These are phyloP conservation scores for Rhea americana DNA, from an alignment of 2,113 vertebrate genomes.

Conservation along the genomic window DNA sequence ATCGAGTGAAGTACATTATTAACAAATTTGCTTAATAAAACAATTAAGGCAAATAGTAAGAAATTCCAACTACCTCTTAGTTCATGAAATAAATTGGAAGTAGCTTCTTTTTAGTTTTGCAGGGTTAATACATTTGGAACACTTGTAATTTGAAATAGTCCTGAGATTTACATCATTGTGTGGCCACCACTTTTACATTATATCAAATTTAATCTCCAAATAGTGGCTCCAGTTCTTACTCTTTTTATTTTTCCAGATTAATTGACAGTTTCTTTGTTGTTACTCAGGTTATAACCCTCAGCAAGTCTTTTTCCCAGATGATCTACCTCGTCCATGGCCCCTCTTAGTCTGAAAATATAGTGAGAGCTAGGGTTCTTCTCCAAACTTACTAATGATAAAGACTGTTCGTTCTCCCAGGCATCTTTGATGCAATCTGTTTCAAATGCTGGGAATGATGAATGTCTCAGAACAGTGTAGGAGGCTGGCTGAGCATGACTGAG, in stretches of 20 bases:
- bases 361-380: not conserved
- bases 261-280: not conserved
- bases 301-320: not conserved
- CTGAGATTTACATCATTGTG: not conserved
- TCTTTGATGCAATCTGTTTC: slow-evolving; percentile 65
- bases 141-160: not conserved
- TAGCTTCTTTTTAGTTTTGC: not conserved
- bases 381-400: slow-evolving; percentile 37
- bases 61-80: not conserved
- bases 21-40: not conserved
- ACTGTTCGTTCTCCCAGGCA: slow-evolving; percentile 18
- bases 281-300: not conserved
- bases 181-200: not conserved
- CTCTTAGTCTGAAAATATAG: slow-evolving; percentile 3
- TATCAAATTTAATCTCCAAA: not conserved
- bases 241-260: not conserved
- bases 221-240: not conserved
- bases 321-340: not conserved
- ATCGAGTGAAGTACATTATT: not conserved
- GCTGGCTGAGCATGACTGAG: slow-evolving; percentile 61
- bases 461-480: slow-evolving; percentile 69
- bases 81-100: not conserved
- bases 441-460: slow-evolving; percentile 40
- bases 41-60: not conserved
- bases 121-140: slow-evolving; percentile 6